phyloP scores from a whole-genome alignment of 92 coral and sea anemone species.

The Palythoa grandiflora region DNA sequence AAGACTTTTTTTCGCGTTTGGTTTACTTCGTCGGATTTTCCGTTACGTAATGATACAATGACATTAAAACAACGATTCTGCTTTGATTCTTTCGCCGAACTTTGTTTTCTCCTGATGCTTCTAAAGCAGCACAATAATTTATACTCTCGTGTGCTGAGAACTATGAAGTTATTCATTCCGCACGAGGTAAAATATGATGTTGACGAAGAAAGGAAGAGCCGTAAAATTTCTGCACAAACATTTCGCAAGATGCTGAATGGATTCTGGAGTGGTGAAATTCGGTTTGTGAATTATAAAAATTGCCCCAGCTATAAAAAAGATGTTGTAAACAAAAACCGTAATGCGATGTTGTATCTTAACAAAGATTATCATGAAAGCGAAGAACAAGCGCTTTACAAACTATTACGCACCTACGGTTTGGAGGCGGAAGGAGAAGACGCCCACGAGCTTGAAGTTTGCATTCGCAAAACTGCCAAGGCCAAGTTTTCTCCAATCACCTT shows the following conservation, averaged over 20 bases:
- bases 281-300: neutral
- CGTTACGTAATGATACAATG: neutral
- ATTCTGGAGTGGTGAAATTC: neutral
- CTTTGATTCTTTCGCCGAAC: slow-evolving; percentile 18
- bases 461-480: neutral
- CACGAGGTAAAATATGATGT: neutral
- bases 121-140: slow-evolving; percentile 3
- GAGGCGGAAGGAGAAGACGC: neutral
- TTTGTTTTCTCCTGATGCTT: neutral
- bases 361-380: neutral
- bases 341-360: too few relatives aligned
- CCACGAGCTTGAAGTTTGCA: neutral
- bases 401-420: neutral
- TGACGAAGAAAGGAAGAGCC: neutral
- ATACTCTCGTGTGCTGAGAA: neutral
- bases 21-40: slow-evolving; percentile 11
- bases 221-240: neutral
- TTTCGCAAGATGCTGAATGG: neutral
- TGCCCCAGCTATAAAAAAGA: neutral
- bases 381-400: neutral
- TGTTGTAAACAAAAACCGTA: neutral
- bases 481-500: too few relatives aligned
- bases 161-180: slow-evolving; percentile 8
- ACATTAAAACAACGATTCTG: neutral
- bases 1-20: neutral